Conservation (phyloP, 2,113 vertebrate species). For the Chamaea fasciata region DNA sequence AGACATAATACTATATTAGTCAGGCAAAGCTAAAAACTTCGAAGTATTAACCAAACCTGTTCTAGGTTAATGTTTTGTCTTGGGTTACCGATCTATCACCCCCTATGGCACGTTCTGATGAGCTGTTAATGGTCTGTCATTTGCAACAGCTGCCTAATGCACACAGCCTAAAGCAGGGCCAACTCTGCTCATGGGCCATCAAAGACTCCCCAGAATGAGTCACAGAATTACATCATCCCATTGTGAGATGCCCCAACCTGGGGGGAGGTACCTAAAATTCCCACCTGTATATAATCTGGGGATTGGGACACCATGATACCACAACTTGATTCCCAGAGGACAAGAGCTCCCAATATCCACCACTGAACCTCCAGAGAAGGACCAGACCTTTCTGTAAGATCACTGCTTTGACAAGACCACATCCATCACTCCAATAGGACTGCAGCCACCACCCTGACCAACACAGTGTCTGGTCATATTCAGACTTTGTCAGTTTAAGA, state of each 20-base stretch:
- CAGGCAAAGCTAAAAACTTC: neutral
- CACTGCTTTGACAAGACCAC: neutral
- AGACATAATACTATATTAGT: neutral
- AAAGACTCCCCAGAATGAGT: neutral
- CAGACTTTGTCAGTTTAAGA: neutral
- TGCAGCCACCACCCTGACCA: neutral
- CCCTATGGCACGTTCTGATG: neutral
- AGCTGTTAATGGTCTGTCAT: neutral
- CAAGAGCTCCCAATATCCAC: neutral
- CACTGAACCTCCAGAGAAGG: neutral
- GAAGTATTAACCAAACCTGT: neutral
- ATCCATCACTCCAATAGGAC: neutral
- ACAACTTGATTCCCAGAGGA: neutral
- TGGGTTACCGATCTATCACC: neutral
- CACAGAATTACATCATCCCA: neutral
- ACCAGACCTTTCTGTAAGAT: neutral
- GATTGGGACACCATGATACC: rapidly evolving
- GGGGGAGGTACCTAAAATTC: neutral
- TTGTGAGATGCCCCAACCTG: neutral
- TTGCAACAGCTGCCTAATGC: neutral
- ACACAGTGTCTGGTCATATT: too few relatives aligned
- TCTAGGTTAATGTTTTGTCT: neutral
- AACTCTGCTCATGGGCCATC: rapidly evolving
- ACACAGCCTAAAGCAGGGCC: neutral
- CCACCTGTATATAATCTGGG: too few relatives aligned